Base-by-base conservation (phyloP, 1,140 invertebrate genomes). In the Bacillus rossius region DNA sequence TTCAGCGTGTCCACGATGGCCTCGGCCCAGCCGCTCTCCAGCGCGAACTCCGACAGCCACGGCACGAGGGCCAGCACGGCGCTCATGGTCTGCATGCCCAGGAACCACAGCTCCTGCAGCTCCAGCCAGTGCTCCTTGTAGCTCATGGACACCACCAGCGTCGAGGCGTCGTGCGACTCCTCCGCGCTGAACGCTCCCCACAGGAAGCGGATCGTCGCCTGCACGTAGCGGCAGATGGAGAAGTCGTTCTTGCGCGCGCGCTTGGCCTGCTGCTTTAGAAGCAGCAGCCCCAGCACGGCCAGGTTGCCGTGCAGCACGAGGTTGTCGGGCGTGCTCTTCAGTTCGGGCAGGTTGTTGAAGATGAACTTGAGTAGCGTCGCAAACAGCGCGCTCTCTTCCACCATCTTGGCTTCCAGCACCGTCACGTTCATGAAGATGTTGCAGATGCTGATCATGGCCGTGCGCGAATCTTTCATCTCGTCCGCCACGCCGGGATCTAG, bases 341-440 rank as follows among this genome's bases (percentile, higher is more conserved):
- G 73, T 66, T 91, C 88, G 1, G 91, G 88, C n/a, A 95, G 71
- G 72, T 90, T 89, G 62, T 87, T 87, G 57, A 94, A 89, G 40
- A 93, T 85, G 67, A 94, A 95, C 70, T 92, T 91, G 14, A 94
- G 75, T 5, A 95, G 72, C 43, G 84, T 84, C 56, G 86, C 83
- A 70, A 94, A 95, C 4, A 87, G 75, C 19, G 81, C 70, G 51
- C 86, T 87, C 57, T 86, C 82, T 68, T 91, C 85, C 3, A 92
- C 89, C 16, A 88, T 72, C 71, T 91, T 88, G 0, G 86, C 82
- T 70, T 94, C 92, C 23, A 95, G 71, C 1, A 96, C 92, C 13
- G 89, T 89, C 0, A 96, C 81, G 67, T 96, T 96, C 88, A 96
- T 92, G 41, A 96, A 85, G 43, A 94, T 86, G 65, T 94, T 94